phyloP scores from a whole-genome alignment of 1,140 invertebrate species.

The Lysiphlebus fabarum region DNA sequence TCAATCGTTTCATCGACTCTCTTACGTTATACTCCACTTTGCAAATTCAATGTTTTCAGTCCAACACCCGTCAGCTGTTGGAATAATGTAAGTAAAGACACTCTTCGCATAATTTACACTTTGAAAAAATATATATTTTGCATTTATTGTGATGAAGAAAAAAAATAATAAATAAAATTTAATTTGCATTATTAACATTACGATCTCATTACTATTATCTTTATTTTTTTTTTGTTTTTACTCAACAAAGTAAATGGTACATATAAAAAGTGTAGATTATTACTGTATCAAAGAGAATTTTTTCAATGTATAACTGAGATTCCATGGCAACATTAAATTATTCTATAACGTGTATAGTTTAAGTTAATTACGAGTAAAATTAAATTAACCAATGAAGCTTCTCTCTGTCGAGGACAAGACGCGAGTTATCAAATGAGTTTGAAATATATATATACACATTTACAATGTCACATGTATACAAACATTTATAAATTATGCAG shows the following conservation, averaged over 20 bases:
- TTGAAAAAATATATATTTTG: conserved; percentile 22
- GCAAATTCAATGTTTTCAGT: conserved; percentile 18
- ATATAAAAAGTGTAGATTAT: background rate
- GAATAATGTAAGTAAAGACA: conserved; percentile 16
- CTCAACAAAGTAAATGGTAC: background rate
- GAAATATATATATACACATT: too few relatives aligned
- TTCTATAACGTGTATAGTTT: conserved; percentile 12
- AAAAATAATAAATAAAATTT: background rate
- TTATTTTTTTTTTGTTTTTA: background rate
- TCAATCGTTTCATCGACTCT: conserved; percentile 28
- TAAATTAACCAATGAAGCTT: conserved; percentile 21
- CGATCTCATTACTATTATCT: background rate
- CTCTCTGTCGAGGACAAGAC: background rate
- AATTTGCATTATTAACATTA: background rate
- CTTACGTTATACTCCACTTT: conserved; percentile 20
- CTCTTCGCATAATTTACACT: conserved; percentile 22
- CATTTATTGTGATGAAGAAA: conserved; percentile 20
- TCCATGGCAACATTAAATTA: background rate
- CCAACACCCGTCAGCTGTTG: conserved; percentile 16
- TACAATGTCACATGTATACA: background rate
- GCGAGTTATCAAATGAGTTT: too few relatives aligned
- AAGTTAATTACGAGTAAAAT: conserved; percentile 19
- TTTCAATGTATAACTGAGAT: too few relatives aligned
- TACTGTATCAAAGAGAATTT: background rate
- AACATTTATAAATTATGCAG: background rate